A percentile compares a stretch with the other conserved stretches of the same genome.
Conservation (phyloP, 2,113 vertebrate species). For the Calyptomena viridis region DNA sequence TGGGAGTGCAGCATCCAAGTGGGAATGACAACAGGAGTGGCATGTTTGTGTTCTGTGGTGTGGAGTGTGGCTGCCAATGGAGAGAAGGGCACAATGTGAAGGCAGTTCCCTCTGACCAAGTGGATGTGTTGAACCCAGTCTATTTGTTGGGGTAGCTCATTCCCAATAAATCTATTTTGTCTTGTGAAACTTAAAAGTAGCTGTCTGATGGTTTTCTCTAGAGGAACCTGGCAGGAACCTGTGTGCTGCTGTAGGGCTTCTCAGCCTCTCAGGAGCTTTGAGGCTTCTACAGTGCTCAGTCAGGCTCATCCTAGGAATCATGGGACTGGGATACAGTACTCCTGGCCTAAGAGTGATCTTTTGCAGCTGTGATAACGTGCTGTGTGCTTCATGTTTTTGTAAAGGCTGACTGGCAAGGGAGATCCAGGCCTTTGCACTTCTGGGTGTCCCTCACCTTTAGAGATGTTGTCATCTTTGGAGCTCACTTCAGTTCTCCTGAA, state of each 20-base stretch:
- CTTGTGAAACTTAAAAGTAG: neutral
- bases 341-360: neutral
- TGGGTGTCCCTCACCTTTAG: neutral
- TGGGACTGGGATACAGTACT: neutral
- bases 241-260: neutral
- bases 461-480: too few species aligned
- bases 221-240: neutral
- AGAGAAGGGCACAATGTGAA: rapidly evolving
- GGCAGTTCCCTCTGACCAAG: neutral
- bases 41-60: rapidly evolving
- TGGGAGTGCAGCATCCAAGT: neutral
- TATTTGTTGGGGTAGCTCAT: neutral
- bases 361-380: neutral
- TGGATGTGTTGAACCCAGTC: neutral
- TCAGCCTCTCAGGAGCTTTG: neutral
- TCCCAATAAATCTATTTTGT: neutral
- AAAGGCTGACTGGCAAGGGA: neutral
- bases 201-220: neutral
- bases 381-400: neutral
- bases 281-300: neutral
- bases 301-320: neutral
- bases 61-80: rapidly evolving
- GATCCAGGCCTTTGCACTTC: neutral
- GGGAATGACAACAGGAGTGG: neutral
- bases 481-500: neutral